These are phyloP conservation scores for Lineus longissimus DNA, from an alignment of 1,140 invertebrate species.

Conservation along the genomic window DNA sequence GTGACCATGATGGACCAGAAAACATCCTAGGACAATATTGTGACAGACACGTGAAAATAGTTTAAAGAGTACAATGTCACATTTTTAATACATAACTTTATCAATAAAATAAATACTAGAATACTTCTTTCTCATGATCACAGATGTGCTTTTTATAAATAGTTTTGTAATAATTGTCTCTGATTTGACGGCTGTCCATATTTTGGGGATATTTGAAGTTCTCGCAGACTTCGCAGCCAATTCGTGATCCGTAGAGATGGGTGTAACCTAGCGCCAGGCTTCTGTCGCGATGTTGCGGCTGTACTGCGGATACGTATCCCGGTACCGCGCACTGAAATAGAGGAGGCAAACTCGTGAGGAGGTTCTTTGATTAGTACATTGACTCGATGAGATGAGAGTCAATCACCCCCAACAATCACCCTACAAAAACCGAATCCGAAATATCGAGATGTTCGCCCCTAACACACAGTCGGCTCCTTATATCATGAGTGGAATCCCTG, in stretches of 20 bases:
- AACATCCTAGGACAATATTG: no score
- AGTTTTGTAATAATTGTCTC: neutral
- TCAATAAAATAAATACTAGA: no score
- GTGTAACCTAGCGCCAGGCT: constrained; percentile 30
- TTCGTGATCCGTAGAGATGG: neutral
- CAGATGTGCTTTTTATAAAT: neutral
- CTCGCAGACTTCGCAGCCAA: neutral
- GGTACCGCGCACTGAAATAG: constrained; percentile 39
- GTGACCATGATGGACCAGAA: no score
- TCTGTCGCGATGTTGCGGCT: constrained; percentile 36
- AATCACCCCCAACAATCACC: neutral
- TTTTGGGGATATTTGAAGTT: neutral
- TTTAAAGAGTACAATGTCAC: no score
- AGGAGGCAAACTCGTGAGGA: constrained; percentile 4
- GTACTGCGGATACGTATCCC: constrained; percentile 44
- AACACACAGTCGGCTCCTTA: neutral
- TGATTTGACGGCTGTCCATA: neutral
- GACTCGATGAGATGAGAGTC: neutral
- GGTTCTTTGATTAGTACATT: neutral
- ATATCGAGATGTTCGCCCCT: neutral
- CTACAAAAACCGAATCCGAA: neutral
- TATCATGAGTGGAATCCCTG: neutral
- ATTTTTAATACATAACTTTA: no score
- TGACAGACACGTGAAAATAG: no score
- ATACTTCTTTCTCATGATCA: no score